Conservation (phyloP, 2,797 vertebrate species). For the Sarcophilus harrisii region DNA sequence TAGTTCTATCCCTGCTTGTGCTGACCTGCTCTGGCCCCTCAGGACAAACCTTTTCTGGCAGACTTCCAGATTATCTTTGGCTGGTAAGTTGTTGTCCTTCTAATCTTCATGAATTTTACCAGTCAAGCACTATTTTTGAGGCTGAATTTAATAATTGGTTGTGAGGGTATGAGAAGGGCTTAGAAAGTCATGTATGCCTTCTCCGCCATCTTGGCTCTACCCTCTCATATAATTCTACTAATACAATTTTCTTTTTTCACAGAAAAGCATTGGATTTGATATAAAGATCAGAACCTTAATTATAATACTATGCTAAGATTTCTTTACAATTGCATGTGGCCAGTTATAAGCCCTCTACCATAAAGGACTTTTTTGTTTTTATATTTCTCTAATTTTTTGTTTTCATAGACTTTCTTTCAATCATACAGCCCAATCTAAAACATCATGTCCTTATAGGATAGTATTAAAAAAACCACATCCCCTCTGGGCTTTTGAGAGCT, state of each 20-base stretch:
- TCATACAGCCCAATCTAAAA: not conserved
- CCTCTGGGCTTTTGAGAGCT: not conserved
- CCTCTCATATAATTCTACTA: not conserved
- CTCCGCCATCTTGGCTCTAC: too few species aligned
- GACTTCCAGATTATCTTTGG: too few species aligned
- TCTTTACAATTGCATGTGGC: not conserved
- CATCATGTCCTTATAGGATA: not conserved
- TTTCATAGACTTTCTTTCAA: constrained; percentile 7
- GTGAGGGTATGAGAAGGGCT: too few species aligned
- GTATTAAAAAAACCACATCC: not conserved
- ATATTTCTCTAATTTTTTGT: constrained; percentile 11
- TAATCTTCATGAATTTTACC: too few species aligned
- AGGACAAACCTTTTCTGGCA: too few species aligned
- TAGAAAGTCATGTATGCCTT: too few species aligned
- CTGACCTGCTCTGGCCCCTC: too few species aligned
- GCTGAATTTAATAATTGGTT: too few species aligned
- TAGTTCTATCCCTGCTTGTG: too few species aligned
- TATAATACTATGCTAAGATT: not conserved
- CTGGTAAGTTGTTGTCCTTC: too few species aligned
- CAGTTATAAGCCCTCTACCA: not conserved
- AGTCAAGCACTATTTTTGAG: too few species aligned
- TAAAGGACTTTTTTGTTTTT: not conserved
- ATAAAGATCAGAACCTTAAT: constrained; percentile 4
- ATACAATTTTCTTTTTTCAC: constrained; percentile 16
- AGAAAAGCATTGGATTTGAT: not conserved